Percentiles rank a stretch among this genome's conserved stretches.
Conservation (phyloP, 2,888 invertebrate species). For the Eupithecia pulchellata region DNA sequence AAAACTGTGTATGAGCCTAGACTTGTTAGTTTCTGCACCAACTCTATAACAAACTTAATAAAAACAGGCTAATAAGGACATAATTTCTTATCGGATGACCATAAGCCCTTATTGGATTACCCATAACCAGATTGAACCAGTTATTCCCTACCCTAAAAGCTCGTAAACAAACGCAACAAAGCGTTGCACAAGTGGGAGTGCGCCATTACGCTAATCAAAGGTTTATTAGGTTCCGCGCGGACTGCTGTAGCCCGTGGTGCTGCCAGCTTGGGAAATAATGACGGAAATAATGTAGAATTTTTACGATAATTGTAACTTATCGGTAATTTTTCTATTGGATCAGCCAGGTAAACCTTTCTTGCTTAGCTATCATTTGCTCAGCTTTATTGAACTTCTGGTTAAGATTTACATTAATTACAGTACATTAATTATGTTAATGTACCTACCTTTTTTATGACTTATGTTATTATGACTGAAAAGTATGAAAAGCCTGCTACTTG, state of each 20-base stretch:
- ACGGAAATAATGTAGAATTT: background rate
- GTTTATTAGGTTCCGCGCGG: conserved; percentile 4
- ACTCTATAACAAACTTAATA: background rate
- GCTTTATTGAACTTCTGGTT: background rate
- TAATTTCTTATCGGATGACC: conserved; percentile 14
- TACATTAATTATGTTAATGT: no score
- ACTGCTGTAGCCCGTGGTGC: background rate
- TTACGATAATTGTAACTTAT: background rate
- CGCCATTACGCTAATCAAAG: conserved; percentile 16
- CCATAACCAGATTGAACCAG: conserved; percentile 5
- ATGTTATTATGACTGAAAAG: no score
- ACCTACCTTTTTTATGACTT: no score
- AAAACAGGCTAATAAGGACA: background rate
- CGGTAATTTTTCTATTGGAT: background rate
- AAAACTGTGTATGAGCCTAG: no score
- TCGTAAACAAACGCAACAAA: conserved; percentile 17
- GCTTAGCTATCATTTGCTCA: background rate
- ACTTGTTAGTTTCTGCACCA: background rate
- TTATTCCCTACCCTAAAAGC: conserved; percentile 6
- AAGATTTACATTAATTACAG: background rate
- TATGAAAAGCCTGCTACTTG: background rate
- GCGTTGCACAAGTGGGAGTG: conserved; percentile 12
- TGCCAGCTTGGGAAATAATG: background rate
- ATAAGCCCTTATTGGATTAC: conserved; percentile 15
- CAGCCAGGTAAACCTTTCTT: background rate